phyloP scores from a whole-genome alignment of 2,113 vertebrate genomes.

The Anser cygnoides region DNA sequence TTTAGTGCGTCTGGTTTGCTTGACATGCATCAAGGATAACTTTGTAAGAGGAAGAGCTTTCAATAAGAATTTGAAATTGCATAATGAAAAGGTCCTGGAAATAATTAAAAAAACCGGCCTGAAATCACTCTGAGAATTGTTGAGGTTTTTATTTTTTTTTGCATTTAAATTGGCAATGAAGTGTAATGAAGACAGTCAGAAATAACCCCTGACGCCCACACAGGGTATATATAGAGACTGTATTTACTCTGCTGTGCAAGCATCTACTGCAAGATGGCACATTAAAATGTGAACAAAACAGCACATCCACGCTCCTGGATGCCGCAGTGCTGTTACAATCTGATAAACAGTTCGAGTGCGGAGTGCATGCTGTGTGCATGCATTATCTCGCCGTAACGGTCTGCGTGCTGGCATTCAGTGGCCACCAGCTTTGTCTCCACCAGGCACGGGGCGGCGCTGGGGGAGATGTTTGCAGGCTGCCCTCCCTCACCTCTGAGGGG shows the following conservation, averaged over 20 bases:
- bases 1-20: conserved; percentile 55
- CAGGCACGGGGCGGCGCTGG: fast-evolving
- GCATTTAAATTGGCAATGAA: conserved; percentile 66
- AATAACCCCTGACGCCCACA: conserved; percentile 72
- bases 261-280: conserved; percentile 74
- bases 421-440: background rate
- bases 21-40: conserved; percentile 60
- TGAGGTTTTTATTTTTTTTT: conserved; percentile 54
- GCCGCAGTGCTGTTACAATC: conserved; percentile 69
- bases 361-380: conserved; percentile 44
- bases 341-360: conserved; percentile 62
- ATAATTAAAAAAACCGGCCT: conserved; percentile 72
- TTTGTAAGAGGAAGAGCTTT: conserved; percentile 51
- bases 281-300: conserved; percentile 73
- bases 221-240: conserved; percentile 73
- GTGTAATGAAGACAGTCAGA: conserved; percentile 73
- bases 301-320: conserved; percentile 68
- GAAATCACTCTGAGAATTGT: conserved; percentile 66
- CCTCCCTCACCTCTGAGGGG: background rate
- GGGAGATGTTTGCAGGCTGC: background rate
- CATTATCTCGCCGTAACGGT: conserved; percentile 8
- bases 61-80: conserved; percentile 69
- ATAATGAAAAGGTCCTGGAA: conserved; percentile 79
- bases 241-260: conserved; percentile 77
- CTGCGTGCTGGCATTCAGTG: background rate